Base-by-base conservation (phyloP, 1,140 invertebrate species). In the Neodiprion virginianus region DNA sequence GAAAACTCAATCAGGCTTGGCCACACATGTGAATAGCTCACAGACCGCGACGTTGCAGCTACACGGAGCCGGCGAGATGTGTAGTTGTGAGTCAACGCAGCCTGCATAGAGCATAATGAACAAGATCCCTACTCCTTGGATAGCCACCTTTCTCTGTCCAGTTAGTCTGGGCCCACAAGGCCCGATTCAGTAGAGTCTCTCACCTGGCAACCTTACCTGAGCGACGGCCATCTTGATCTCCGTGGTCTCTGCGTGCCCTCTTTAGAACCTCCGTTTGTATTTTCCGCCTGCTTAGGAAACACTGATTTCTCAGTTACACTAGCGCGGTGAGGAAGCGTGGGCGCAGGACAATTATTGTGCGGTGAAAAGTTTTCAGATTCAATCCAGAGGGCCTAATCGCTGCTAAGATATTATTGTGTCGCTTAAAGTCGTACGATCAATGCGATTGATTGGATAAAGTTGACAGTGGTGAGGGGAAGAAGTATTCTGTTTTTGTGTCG, bases 151-250 rank as follows among this genome's bases (percentile, higher is more conserved):
- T 75, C 74, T 48, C 74, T 73, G 71, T 17, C 70, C 53, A 49
- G 74, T 14, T 69, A 47, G 17, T 67, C 28, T 69, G 67, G 40
- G 67, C 67, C 23, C 61, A 69, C 67, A 28, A 69, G 74, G 66
- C 68, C 71, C 48, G n/a, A 71, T 71, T 71, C 70, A 71, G 70
- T 71, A 71, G 70, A 50, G 65, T 72, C 71, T 72, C 77, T 73
- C 75, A 78, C 78, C 80, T 80, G 78, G 74, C 74, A 77, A 76
- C 71, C 74, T 77, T 49, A 50, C 53, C 76, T 75, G 70, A 79
- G 79, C 78, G 74, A 74, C 80, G 76, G 81, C 81, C 81, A 82
- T 82, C 80, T 82, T 82, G 74, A 78, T 48, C 61, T 73, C 69
- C 23, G 72, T 70, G 65, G 69, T 70, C 66, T 61, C n/a, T 9